Conservation (phyloP, 1,140 invertebrate species). For the Nomia melanderi region DNA sequence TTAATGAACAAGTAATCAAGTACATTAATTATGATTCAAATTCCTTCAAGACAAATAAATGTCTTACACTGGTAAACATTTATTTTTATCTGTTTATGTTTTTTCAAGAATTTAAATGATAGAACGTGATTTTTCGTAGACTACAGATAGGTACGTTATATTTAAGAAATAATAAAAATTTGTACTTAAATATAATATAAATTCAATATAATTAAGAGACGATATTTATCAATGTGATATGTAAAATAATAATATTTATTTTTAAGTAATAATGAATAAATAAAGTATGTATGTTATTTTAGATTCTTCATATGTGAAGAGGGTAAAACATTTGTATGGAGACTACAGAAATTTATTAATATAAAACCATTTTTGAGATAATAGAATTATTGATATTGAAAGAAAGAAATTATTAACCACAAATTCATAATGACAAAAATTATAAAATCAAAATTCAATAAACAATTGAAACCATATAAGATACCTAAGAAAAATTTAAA, state of each 20-base stretch:
- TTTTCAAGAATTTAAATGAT: too few species aligned
- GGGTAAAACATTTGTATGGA: not conserved
- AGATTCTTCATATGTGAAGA: not conserved
- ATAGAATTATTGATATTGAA: not conserved
- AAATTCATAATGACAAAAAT: not conserved
- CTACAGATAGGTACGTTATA: too few species aligned
- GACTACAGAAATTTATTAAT: not conserved
- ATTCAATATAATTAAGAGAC: too few species aligned
- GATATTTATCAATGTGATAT: too few species aligned
- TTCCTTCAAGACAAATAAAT: too few species aligned
- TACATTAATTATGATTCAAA: too few species aligned
- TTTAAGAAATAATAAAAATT: too few species aligned
- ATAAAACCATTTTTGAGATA: not conserved
- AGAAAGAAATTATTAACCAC: not conserved
- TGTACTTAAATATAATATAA: too few species aligned
- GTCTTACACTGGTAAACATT: too few species aligned
- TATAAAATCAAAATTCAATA: not conserved
- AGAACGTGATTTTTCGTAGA: too few species aligned
- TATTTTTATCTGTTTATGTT: too few species aligned
- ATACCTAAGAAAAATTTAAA: not conserved
- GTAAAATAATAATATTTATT: not conserved
- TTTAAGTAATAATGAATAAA: not conserved
- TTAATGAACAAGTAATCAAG: too few species aligned
- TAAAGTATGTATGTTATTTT: not conserved
- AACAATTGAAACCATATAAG: not conserved